These are phyloP conservation scores for Melanostoma mellinum DNA, from an alignment of 2,888 invertebrate genomes.

Conservation along the genomic window DNA sequence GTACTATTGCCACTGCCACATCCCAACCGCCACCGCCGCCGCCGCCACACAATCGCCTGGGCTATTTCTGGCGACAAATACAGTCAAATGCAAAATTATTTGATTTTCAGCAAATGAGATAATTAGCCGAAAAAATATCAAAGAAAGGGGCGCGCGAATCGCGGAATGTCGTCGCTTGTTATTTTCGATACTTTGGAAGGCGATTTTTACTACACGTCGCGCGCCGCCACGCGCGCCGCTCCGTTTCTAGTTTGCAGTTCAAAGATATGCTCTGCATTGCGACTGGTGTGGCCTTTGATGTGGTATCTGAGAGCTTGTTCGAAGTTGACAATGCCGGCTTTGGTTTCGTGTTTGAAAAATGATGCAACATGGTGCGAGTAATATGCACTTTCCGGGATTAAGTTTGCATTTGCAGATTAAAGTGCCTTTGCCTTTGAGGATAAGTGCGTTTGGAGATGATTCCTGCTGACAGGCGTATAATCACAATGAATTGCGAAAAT, in stretches of 20 bases:
- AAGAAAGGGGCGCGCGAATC: slow-evolving; percentile 51
- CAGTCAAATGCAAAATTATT: slow-evolving; percentile 61
- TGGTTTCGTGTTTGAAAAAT: slow-evolving; percentile 55
- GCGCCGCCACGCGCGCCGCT: no score
- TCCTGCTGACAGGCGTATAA: slow-evolving; percentile 64
- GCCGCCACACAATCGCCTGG: not conserved
- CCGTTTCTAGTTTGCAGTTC: not conserved
- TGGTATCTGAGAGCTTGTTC: slow-evolving; percentile 50
- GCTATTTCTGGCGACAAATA: slow-evolving; percentile 55
- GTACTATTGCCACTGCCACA: not conserved
- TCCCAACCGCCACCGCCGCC: not conserved
- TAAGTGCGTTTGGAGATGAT: slow-evolving; percentile 55
- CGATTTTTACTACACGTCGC: slow-evolving; percentile 26
- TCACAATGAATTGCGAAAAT: slow-evolving; percentile 65
- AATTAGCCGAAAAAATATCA: slow-evolving; percentile 72
- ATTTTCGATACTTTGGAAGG: slow-evolving; percentile 55
- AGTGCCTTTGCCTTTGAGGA: slow-evolving; percentile 20
- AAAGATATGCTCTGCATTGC: slow-evolving; percentile 13
- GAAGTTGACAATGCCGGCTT: slow-evolving; percentile 64
- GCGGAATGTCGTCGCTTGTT: slow-evolving; percentile 62
- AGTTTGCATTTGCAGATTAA: slow-evolving; percentile 26
- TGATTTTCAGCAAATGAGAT: slow-evolving; percentile 73
- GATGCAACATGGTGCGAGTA: slow-evolving; percentile 59
- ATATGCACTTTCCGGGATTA: slow-evolving; percentile 64
- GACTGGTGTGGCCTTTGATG: slow-evolving; percentile 57